These are phyloP conservation scores for Euphydryas editha DNA, from an alignment of 2,888 invertebrate species.

Conservation along the genomic window DNA sequence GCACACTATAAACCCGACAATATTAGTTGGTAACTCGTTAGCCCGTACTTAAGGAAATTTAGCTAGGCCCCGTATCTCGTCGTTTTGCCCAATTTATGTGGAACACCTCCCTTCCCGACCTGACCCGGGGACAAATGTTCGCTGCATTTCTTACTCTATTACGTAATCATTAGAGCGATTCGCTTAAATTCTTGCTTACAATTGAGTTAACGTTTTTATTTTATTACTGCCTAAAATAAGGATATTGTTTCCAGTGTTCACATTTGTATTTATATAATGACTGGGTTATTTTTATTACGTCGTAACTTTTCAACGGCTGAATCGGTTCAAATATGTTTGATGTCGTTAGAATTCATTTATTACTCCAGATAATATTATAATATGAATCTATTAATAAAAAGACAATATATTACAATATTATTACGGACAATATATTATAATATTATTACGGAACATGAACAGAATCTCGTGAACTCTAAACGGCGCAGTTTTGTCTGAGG, in stretches of 20 bases:
- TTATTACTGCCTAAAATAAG: neutral
- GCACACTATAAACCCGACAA: slow-evolving; percentile 53
- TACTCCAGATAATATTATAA: too few relatives aligned
- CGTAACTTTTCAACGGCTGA: neutral
- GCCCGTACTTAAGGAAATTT: slow-evolving; percentile 58
- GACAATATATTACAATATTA: too few relatives aligned
- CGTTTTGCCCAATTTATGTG: slow-evolving; percentile 49
- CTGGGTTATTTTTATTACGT: neutral
- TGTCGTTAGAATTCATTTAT: too few relatives aligned
- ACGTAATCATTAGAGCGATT: slow-evolving; percentile 32
- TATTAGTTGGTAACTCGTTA: slow-evolving; percentile 57
- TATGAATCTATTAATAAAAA: too few relatives aligned
- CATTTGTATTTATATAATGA: neutral
- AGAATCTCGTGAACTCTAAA: too few relatives aligned
- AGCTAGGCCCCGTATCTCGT: slow-evolving; percentile 52
- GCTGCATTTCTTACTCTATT: slow-evolving; percentile 38
- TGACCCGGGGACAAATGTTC: slow-evolving; percentile 40
- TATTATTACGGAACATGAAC: too few relatives aligned
- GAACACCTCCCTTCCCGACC: slow-evolving; percentile 47
- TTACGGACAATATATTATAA: too few relatives aligned
- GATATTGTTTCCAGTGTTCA: neutral
- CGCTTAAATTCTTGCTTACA: slow-evolving; percentile 8
- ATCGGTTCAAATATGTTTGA: too few relatives aligned
- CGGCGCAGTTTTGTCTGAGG: too few relatives aligned
- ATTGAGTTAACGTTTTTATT: slow-evolving; percentile 6